Evolutionary conservation across 2,113 vertebrate genomes (phyloP).

Genomic region (Salvelinus namaycush): DNA sequence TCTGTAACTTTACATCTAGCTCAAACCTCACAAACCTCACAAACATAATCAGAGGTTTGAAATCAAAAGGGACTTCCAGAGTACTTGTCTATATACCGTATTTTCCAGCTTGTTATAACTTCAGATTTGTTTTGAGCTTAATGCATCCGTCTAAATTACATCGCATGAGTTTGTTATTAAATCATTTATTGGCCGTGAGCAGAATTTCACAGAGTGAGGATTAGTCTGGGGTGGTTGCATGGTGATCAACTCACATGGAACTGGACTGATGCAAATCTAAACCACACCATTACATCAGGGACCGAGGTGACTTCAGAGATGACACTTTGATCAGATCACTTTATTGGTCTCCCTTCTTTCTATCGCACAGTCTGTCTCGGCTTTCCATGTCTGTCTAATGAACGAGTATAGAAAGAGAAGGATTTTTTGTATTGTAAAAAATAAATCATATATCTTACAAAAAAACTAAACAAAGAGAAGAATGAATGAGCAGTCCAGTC

Average conservation of each 20-base stretch:
- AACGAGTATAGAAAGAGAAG: neutral
- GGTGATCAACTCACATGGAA: neutral
- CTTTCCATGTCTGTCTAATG: neutral
- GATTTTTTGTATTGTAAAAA: too few species aligned
- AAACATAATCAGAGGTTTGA: conserved; percentile 18
- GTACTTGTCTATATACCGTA: neutral
- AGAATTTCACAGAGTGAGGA: neutral
- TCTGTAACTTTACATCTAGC: neutral
- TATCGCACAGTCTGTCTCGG: neutral
- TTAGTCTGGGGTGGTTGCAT: too few species aligned
- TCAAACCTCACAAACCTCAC: conserved; percentile 8
- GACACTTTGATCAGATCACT: conserved; percentile 57
- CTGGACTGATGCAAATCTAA: conserved; percentile 10
- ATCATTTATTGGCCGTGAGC: neutral
- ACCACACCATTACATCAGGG: conserved; percentile 4
- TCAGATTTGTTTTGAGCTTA: neutral
- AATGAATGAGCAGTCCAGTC: conserved; percentile 40
- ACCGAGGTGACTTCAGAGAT: conserved; percentile 45
- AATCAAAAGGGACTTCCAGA: neutral
- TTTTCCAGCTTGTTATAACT: neutral
- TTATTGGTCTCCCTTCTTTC: conserved; percentile 9
- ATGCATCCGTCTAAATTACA: neutral
- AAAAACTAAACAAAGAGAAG: neutral
- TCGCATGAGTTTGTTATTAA: neutral
- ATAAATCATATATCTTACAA: too few species aligned